Evolutionary conservation across 2,888 invertebrate genomes (phyloP).

Genomic region (Brenthis ino): DNA sequence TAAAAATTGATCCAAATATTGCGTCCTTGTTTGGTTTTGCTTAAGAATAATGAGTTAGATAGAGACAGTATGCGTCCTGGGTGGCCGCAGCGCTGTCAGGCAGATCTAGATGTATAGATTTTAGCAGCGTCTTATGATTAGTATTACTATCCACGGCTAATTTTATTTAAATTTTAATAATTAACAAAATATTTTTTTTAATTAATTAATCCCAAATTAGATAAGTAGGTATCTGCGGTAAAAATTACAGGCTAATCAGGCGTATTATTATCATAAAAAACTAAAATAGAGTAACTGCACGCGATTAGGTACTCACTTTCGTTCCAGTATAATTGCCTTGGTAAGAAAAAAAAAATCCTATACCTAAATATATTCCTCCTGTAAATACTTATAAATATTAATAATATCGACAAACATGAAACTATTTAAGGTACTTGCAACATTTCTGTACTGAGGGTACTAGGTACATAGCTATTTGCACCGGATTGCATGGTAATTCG

Average conservation of each 20-base stretch:
- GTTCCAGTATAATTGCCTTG: too few species aligned
- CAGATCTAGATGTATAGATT: slow-evolving; percentile 9
- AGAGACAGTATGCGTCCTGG: slow-evolving; percentile 52
- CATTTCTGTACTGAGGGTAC: too few species aligned
- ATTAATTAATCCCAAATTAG: neutral
- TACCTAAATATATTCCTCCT: too few species aligned
- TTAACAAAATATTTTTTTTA: too few species aligned
- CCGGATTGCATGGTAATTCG: slow-evolving; percentile 51
- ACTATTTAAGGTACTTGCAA: too few species aligned
- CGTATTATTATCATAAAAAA: neutral
- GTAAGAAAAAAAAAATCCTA: too few species aligned
- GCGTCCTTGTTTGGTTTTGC: slow-evolving; percentile 49
- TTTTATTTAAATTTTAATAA: too few species aligned
- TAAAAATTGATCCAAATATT: slow-evolving; percentile 47
- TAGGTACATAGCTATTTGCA: slow-evolving; percentile 39
- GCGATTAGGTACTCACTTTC: too few species aligned
- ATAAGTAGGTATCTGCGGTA: neutral
- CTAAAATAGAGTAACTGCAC: neutral
- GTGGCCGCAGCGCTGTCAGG: slow-evolving; percentile 53
- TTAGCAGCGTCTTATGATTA: neutral
- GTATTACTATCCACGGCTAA: too few species aligned
- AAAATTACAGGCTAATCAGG: slow-evolving; percentile 2
- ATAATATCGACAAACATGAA: too few species aligned
- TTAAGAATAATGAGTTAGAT: slow-evolving; percentile 52
- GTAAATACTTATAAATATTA: too few species aligned